phyloP scores from a whole-genome alignment of 2,113 vertebrate genomes.

The Sitta europaea region DNA sequence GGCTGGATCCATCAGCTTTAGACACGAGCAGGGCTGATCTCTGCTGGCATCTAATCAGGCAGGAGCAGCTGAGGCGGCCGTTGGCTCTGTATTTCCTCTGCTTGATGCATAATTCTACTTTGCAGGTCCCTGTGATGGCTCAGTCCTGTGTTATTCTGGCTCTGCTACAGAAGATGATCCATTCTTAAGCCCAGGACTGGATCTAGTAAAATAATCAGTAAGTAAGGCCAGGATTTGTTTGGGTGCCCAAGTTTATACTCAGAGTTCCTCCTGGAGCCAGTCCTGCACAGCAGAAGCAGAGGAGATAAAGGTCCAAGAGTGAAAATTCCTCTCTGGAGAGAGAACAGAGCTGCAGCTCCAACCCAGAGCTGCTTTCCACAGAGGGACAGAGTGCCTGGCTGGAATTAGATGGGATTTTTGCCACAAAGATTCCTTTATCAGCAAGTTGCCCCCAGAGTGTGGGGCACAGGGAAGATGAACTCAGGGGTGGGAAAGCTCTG shows the following conservation, averaged over 20 bases:
- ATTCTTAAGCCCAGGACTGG: not conserved
- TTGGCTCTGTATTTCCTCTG: not conserved
- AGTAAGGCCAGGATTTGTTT: not conserved
- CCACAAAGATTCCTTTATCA: not conserved
- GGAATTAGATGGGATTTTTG: not conserved
- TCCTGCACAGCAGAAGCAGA: not conserved
- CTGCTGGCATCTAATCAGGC: slow-evolving; percentile 29
- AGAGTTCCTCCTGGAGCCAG: rapidly evolving
- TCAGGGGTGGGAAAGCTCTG: not conserved
- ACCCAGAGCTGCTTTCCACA: rapidly evolving
- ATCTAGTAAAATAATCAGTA: not conserved
- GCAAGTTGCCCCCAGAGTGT: not conserved
- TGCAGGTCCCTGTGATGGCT: not conserved
- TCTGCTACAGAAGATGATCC: not conserved
- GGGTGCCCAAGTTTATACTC: not conserved
- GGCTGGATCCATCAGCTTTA: not conserved
- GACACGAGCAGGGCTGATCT: not conserved
- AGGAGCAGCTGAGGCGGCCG: not conserved
- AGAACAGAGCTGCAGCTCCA: not conserved
- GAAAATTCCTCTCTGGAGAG: not conserved
- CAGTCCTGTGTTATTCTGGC: rapidly evolving
- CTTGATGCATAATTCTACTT: not conserved
- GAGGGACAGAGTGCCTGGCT: not conserved
- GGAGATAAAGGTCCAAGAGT: not conserved
- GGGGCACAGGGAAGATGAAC: not conserved